Evolutionary conservation across 2,113 vertebrate species (phyloP).

Genomic region (Callospermophilus lateralis): DNA sequence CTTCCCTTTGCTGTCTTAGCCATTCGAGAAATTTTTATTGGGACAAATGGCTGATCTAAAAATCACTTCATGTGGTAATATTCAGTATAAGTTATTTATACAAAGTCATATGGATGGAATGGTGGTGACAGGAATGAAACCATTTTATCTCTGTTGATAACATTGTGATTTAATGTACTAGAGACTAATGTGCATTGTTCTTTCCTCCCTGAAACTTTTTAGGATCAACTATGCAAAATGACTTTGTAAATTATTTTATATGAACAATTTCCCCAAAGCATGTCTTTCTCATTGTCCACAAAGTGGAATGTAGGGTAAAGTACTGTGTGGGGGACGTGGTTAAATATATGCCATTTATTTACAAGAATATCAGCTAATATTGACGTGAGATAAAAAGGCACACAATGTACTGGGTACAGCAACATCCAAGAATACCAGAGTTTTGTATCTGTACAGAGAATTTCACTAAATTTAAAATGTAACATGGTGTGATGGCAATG

Average conservation of each 20-base stretch:
- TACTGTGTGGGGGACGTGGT: background rate
- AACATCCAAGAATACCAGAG: background rate
- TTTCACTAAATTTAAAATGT: background rate
- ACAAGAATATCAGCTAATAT: background rate
- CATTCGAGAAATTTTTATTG: too few species aligned
- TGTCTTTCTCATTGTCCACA: background rate
- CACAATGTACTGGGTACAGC: background rate
- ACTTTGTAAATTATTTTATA: background rate
- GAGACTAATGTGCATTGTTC: background rate
- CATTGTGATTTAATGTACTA: background rate
- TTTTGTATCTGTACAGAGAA: background rate
- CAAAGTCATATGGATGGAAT: background rate
- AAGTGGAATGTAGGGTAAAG: background rate
- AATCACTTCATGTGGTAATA: background rate
- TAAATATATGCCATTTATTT: background rate
- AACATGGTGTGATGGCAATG: background rate
- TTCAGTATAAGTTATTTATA: background rate
- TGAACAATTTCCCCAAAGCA: background rate
- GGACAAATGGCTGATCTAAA: background rate
- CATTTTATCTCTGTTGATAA: background rate
- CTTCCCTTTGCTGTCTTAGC: background rate
- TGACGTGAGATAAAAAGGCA: background rate
- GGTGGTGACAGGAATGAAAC: background rate
- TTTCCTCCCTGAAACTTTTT: background rate
- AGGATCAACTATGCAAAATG: background rate